Percentiles rank a stretch among this genome's conserved stretches.
These are phyloP conservation scores for Noctua fimbriata DNA, from an alignment of 2,888 invertebrate genomes.

Conservation along the genomic window DNA sequence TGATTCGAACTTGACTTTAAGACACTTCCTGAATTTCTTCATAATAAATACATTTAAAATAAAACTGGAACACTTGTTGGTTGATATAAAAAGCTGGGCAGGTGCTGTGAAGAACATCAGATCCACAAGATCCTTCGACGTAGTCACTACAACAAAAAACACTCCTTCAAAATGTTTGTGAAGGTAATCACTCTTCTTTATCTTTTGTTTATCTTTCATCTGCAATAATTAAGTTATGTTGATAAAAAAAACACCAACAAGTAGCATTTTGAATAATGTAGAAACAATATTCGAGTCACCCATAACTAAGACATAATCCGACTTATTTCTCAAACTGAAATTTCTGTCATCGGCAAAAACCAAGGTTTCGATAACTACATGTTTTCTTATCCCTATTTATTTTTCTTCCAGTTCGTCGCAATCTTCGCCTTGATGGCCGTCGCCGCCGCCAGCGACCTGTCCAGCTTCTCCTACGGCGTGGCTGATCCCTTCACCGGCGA, in stretches of 20 bases:
- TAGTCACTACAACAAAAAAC: conserved; percentile 78
- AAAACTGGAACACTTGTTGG: conserved; percentile 78
- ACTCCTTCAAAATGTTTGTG: conserved; percentile 81
- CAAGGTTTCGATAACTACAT: too few species aligned
- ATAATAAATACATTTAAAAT: conserved; percentile 74
- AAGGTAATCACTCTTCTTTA: conserved; percentile 77
- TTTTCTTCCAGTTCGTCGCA: conserved; percentile 77
- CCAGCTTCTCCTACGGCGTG: conserved; percentile 90
- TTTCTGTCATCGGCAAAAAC: too few species aligned
- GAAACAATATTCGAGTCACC: not conserved
- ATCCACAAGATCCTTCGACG: conserved; percentile 77
- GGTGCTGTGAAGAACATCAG: conserved; percentile 74
- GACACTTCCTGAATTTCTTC: conserved; percentile 85
- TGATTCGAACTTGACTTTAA: conserved; percentile 86
- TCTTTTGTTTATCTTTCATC: not conserved
- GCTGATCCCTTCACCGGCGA: conserved; percentile 90
- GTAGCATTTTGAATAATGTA: not conserved
- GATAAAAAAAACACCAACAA: not conserved
- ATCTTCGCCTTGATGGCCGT: conserved; percentile 78
- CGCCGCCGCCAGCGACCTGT: conserved; percentile 74
- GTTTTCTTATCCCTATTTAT: not conserved
- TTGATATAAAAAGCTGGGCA: conserved; percentile 79
- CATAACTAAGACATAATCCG: not conserved
- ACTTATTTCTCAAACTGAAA: not conserved
- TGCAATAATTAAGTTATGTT: conserved; percentile 1